phyloP scores from a whole-genome alignment of 2,888 invertebrate genomes.

The Nomada hirtipes region DNA sequence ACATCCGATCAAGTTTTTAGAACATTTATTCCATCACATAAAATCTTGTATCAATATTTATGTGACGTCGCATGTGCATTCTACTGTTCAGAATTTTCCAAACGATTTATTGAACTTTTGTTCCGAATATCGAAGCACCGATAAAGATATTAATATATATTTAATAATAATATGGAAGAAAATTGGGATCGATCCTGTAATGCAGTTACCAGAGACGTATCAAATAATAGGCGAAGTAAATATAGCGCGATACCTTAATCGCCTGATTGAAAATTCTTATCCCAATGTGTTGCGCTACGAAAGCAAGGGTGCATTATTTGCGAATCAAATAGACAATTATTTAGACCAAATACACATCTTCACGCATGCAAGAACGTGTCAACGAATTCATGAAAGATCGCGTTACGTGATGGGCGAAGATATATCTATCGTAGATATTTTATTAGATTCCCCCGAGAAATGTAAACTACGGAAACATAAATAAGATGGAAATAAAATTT shows the following conservation, averaged over 20 bases:
- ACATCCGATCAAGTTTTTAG: constrained; percentile 79
- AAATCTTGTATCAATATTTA: constrained; percentile 65
- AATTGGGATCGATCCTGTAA: constrained; percentile 75
- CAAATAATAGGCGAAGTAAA: constrained; percentile 80
- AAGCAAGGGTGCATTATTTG: constrained; percentile 74
- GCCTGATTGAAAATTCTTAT: constrained; percentile 76
- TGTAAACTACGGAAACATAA: not conserved
- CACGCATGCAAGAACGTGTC: constrained; percentile 61
- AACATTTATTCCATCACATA: constrained; percentile 74
- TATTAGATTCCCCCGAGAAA: constrained; percentile 56
- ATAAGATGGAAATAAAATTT: constrained; percentile 10
- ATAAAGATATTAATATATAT: constrained; percentile 57
- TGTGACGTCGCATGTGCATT: constrained; percentile 76
- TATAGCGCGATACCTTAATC: constrained; percentile 81
- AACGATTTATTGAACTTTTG: constrained; percentile 71
- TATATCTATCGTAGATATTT: constrained; percentile 78
- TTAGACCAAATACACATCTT: constrained; percentile 75
- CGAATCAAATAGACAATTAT: constrained; percentile 76
- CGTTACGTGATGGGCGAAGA: constrained; percentile 74
- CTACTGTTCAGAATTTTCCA: constrained; percentile 68
- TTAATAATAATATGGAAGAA: constrained; percentile 80
- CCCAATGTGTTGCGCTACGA: constrained; percentile 78
- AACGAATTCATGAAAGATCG: constrained; percentile 53
- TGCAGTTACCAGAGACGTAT: constrained; percentile 66
- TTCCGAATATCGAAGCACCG: constrained; percentile 53